Base-by-base conservation (phyloP, 2,797 vertebrate species). In the Eutrigla gurnardus region DNA sequence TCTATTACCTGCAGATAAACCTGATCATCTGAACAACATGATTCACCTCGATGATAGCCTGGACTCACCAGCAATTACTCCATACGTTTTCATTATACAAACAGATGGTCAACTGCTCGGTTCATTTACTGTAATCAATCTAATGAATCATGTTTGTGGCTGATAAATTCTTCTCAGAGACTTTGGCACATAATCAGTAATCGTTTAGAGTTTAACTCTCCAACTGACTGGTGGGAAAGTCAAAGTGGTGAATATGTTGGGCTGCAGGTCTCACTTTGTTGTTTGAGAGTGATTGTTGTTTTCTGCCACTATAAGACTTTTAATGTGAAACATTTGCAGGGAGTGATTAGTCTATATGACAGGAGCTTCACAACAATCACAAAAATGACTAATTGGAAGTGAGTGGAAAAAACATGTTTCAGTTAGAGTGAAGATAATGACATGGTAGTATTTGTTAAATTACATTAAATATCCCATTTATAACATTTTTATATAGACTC, bases 71-170 rank as follows among this genome's bases (percentile, higher is more conserved):
- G n/a, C 25, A 33, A 32, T 42, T 7, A 47, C 40, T 68, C 46
- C 62, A 52, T 49, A 61, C 11, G 69, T 50, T 61, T 40, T 43
- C 64, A 70, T 65, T 61, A 58, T 46, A 33, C 46, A 25, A 46
- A 10, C 73, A 73, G 65, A 76, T 76, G 81, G 53, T 65, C n/a
- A 33, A 33, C 57, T 6, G 55, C 64, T 60, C 11, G 58, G 1
- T 52, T 73, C 69, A 15, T 73, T 73, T 55, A 55, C 67, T 60
- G 67, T 63, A 57, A 33, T 68, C 52, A 54, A 36, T 69, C 53
- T 32, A 9, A 47, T 47, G 72, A 39, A 57, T 67, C 52, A 49
- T 37, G 73, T 64, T 63, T 42, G 46, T 0, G 36, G 50, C 42
- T 53, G 54, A 79, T 42, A 3, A 9, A 15, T 17, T 17, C 4